Conservation (phyloP, 2,888 invertebrate species). For the Serrognathus titanus region DNA sequence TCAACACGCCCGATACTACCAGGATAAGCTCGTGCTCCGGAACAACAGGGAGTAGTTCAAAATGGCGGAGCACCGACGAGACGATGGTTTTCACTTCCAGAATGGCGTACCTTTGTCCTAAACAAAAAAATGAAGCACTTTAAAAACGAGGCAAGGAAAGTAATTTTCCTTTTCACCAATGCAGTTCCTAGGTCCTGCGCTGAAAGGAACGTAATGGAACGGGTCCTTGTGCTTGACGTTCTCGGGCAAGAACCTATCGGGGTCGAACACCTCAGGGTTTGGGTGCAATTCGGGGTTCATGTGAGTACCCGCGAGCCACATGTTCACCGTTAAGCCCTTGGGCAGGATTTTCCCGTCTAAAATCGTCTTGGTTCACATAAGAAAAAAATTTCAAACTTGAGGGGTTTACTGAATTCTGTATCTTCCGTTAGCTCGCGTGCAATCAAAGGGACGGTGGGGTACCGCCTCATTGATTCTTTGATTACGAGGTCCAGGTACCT, state of each 20-base stretch:
- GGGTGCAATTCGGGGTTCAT: constrained; percentile 47
- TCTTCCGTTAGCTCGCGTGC: constrained; percentile 49
- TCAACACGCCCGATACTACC: constrained; percentile 48
- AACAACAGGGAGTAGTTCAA: constrained; percentile 30
- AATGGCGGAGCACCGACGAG: constrained; percentile 50
- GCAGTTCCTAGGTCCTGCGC: constrained; percentile 41
- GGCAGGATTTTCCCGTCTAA: constrained; percentile 45
- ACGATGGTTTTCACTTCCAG: constrained; percentile 53
- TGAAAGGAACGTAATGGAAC: constrained; percentile 41
- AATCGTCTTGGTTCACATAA: too few species aligned
- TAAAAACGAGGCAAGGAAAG: too few species aligned
- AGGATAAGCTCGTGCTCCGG: constrained; percentile 45
- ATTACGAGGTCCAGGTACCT: constrained; percentile 56
- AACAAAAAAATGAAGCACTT: background rate
- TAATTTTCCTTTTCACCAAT: constrained; percentile 28
- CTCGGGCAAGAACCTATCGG: constrained; percentile 46
- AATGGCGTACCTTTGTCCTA: constrained; percentile 47
- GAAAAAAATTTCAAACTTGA: too few species aligned
- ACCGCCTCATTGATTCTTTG: constrained; percentile 55
- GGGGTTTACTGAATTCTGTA: constrained; percentile 41
- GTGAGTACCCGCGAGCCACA: constrained; percentile 48
- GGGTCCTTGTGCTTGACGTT: constrained; percentile 35
- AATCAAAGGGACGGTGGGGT: constrained; percentile 54
- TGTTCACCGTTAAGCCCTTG: constrained; percentile 42
- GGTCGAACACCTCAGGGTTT: constrained; percentile 49